phyloP scores from a whole-genome alignment of 2,888 invertebrate species.

The Dynastes maya region DNA sequence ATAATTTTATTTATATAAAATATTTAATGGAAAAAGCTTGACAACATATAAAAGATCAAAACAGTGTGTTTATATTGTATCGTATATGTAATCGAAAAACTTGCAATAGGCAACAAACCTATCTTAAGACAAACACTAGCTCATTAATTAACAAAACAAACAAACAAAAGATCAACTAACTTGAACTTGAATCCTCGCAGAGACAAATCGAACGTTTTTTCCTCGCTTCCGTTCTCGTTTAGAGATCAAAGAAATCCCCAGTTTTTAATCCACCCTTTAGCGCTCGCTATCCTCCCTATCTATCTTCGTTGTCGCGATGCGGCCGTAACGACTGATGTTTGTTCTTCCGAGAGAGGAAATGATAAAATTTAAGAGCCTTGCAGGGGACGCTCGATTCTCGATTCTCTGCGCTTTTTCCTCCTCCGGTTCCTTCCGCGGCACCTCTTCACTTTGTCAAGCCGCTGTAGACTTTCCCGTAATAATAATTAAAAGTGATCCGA shows the following conservation, averaged over 20 bases:
- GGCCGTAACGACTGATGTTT: conserved; percentile 37
- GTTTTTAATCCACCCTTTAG: conserved; percentile 5
- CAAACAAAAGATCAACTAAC: neutral
- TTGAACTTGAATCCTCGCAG: neutral
- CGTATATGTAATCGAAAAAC: too few relatives aligned
- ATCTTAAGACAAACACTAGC: too few relatives aligned
- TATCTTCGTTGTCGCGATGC: neutral
- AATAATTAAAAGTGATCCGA: conserved; percentile 43
- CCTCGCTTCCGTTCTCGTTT: neutral
- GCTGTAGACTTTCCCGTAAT: conserved; percentile 30
- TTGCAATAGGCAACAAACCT: too few relatives aligned
- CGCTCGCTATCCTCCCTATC: neutral
- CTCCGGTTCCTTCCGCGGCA: neutral
- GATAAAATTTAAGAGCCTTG: conserved; percentile 41
- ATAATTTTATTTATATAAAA: too few relatives aligned
- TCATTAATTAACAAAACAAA: too few relatives aligned
- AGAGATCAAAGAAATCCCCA: conserved; percentile 37
- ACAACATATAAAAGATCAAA: too few relatives aligned
- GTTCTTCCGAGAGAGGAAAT: conserved; percentile 38
- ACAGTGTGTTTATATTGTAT: too few relatives aligned
- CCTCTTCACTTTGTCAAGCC: conserved; percentile 20
- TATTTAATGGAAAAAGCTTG: too few relatives aligned
- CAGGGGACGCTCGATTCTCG: conserved; percentile 3
- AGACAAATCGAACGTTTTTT: neutral
- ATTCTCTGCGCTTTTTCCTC: conserved; percentile 6